Evolutionary conservation across 2,888 invertebrate genomes (phyloP), one percentile per base, ranked within the genome.

Genomic region (Salpingus planirostris): DNA sequence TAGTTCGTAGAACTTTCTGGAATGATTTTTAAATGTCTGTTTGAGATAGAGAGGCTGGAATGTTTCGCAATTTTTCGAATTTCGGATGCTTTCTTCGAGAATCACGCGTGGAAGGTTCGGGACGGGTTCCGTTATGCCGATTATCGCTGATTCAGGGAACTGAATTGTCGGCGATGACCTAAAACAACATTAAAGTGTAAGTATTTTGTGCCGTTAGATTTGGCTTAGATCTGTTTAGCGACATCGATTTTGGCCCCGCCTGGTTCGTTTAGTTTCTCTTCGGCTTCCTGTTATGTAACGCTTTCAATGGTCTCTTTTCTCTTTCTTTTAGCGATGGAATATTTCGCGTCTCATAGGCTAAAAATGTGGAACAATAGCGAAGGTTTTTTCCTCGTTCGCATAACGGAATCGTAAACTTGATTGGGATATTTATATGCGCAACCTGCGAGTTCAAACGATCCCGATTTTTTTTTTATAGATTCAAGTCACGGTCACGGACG

Each of bases 131-230:
- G n/a, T n/a, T n/a, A n/a, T n/a, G n/a, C n/a, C n/a, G n/a, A n/a
- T n/a, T n/a, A 24, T 24, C 11, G 11, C 11, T 8, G 24, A 24
- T 24, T 24, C 24, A 24, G 22, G 13, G 18, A 18, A 18, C 18
- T 5, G 5, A 5, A 8, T 18, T n/a, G 21, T 24, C 31, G 29
- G 31, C 30, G 36, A 3, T 40, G 40, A 40, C 40, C 40, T 29
- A 40, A 37, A 37, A 37, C 40, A 40, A 40, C 40, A 40, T 34
- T 24, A 36, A 38, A 40, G 34, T 40, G 35, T 31, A 37, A 40
- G 34, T 33, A 40, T 31, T 33, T 31, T 27, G 31, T 40, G 24
- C 37, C 37, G 40, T 40, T 37, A 40, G 35, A 35, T 30, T 35
- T 32, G 35, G 29, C 30, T 39, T 32, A 31, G 36, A 36, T 35